These are phyloP conservation scores for Scaptomyza pallida DNA, from an alignment of 1,140 invertebrate species.

Conservation along the genomic window DNA sequence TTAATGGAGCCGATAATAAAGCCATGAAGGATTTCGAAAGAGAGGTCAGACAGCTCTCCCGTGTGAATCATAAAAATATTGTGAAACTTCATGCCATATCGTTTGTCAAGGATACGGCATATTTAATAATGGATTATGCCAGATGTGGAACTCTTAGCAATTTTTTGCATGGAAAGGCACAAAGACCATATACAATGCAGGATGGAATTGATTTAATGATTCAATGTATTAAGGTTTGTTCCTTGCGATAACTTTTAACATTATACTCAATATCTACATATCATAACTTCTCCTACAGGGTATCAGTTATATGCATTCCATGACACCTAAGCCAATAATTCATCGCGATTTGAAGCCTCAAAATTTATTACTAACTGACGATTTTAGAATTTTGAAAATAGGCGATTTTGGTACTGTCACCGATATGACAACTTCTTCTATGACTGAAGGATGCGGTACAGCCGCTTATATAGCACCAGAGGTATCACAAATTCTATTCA, in stretches of 20 bases:
- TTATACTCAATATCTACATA: background rate
- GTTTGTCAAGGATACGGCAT: background rate
- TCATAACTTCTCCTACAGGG: background rate
- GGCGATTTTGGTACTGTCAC: conserved; percentile 11
- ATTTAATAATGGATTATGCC: background rate
- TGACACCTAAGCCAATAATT: conserved; percentile 7
- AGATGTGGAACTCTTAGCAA: background rate
- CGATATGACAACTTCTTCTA: background rate
- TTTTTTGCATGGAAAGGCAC: background rate
- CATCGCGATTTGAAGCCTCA: conserved; percentile 16
- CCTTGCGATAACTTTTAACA: background rate
- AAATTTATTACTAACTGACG: conserved; percentile 11
- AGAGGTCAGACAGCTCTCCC: background rate
- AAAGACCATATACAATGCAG: background rate
- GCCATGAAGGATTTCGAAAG: no score
- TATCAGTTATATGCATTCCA: conserved; percentile 11
- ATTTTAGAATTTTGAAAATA: conserved; percentile 15
- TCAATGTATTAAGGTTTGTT: background rate
- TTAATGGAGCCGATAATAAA: no score
- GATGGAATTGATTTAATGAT: background rate
- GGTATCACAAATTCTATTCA: no score
- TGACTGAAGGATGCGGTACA: background rate
- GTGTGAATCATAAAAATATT: background rate
- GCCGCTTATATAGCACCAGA: conserved; percentile 15
- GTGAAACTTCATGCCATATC: no score